Evolutionary conservation across 2,797 vertebrate species (phyloP).

Genomic region (Pseudomugil tenellus): DNA sequence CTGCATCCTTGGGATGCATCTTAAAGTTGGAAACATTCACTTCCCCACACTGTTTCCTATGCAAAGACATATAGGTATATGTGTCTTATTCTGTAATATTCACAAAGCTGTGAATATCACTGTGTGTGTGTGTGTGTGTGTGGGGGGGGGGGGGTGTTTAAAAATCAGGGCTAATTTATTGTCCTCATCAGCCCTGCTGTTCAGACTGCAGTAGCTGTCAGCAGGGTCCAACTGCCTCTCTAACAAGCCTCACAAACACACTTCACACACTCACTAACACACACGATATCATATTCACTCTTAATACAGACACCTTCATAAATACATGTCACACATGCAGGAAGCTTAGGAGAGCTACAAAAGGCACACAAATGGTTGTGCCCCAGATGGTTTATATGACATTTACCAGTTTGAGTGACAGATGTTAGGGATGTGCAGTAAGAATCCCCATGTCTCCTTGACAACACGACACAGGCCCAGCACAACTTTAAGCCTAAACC

Average conservation of each 20-base stretch:
- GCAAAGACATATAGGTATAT: background rate
- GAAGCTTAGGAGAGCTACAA: constrained; percentile 12
- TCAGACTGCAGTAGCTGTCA: constrained; percentile 75
- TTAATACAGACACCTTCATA: constrained; percentile 13
- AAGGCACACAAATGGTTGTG: background rate
- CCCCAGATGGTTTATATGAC: constrained; percentile 21
- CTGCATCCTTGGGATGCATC: too few relatives aligned
- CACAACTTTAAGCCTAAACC: constrained; percentile 3
- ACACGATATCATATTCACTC: constrained; percentile 26
- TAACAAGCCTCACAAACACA: constrained; percentile 64
- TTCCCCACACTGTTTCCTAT: too few relatives aligned
- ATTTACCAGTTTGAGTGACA: constrained; percentile 49
- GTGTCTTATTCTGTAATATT: constrained; percentile 19
- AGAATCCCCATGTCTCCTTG: constrained; percentile 22
- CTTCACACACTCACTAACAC: constrained; percentile 16
- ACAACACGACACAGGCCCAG: constrained; percentile 9
- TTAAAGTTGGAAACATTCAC: too few relatives aligned
- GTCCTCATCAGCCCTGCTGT: constrained; percentile 71
- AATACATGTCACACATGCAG: background rate
- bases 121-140: constrained; percentile 5
- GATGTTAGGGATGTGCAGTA: constrained; percentile 22
- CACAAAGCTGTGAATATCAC: constrained; percentile 1
- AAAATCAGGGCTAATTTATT: constrained; percentile 75
- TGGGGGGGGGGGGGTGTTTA: too few relatives aligned
- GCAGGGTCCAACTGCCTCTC: constrained; percentile 69